Conservation (phyloP, 2,888 invertebrate genomes). For the Scaptomyza reducta region DNA sequence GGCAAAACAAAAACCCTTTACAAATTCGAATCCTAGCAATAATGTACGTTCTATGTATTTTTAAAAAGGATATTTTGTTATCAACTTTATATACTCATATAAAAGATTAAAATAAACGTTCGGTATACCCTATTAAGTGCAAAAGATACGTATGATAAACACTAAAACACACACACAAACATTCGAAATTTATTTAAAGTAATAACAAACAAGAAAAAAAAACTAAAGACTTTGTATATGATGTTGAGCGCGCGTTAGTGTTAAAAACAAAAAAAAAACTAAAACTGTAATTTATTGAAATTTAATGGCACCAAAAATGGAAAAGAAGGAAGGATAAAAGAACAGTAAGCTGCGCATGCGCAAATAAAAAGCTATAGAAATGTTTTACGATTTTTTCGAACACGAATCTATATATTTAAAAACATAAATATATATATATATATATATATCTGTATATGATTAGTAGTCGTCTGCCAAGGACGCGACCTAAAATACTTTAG, state of each 20-base stretch:
- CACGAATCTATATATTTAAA: constrained; percentile 65
- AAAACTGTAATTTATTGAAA: constrained; percentile 72
- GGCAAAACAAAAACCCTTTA: constrained; percentile 1
- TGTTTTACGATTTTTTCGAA: constrained; percentile 68
- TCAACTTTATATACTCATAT: constrained; percentile 45
- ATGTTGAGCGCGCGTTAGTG: constrained; percentile 63
- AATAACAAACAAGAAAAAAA: constrained; percentile 43
- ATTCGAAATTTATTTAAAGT: constrained; percentile 66
- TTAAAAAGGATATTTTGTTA: constrained; percentile 38
- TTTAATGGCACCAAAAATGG: constrained; percentile 71
- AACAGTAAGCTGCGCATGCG: constrained; percentile 28
- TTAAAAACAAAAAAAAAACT: constrained; percentile 32
- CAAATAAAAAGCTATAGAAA: constrained; percentile 37
- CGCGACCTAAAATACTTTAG: constrained; percentile 60
- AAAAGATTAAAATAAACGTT: constrained; percentile 33
- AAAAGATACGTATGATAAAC: constrained; percentile 58
- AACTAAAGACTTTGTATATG: constrained; percentile 76
- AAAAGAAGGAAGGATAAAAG: constrained; percentile 6
- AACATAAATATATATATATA: not conserved
- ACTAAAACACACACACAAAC: constrained; percentile 25
- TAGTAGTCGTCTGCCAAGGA: constrained; percentile 52
- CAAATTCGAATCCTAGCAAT: constrained; percentile 62
- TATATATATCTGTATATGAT: constrained; percentile 47
- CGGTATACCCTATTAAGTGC: constrained; percentile 59
- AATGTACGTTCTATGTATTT: constrained; percentile 40